Evolutionary conservation across 1,140 invertebrate genomes (phyloP), one percentile per base, ranked within the genome.

Genomic region (Brachionus paranguensis): DNA sequence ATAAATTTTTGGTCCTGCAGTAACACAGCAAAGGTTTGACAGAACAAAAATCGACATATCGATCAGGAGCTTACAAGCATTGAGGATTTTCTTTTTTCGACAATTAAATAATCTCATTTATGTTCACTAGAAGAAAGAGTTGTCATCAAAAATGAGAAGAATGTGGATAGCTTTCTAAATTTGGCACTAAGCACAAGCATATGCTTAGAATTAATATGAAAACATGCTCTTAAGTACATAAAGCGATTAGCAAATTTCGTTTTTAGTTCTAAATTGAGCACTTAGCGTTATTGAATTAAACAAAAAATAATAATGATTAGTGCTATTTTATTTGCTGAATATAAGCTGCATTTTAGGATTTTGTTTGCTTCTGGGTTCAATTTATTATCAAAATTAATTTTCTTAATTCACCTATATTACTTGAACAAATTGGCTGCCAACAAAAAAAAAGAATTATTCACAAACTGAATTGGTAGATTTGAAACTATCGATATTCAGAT

Each of bases 331-430:
- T 60, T 60, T 60, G 17, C 7, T 60, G 8, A 60, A 20, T 20
- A 3, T 24, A 10, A 60, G 53, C 53, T 27, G 17, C n/a, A 27
- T 20, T 60, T 10, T 60, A 60, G 53, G 53, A 60, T 60, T 60
- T 60, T 60, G 53, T 24, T 60, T 60, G 53, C 53, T 60, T 60
- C 53, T 60, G 53, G 53, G 53, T 24, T 60, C 20, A 24, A 20
- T 10, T 60, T 20, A 60, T 60, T 20, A 20, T 20, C 17, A 29
- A 43, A 72, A 72, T 43, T 41, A 43, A 72, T 72, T 72, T 72
- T 43, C 68, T 43, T 43, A 72, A 72, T 72, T 72, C 68, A 43
- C 68, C 68, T 72, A 41, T 72, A 72, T 43, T 72, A 72, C 68
- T 72, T 72, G 68, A 41, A 45, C 8, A 43, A 72, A 45, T 72